These are phyloP conservation scores for Aldabrachelys gigantea DNA, from an alignment of 2,113 vertebrate genomes.

Conservation along the genomic window DNA sequence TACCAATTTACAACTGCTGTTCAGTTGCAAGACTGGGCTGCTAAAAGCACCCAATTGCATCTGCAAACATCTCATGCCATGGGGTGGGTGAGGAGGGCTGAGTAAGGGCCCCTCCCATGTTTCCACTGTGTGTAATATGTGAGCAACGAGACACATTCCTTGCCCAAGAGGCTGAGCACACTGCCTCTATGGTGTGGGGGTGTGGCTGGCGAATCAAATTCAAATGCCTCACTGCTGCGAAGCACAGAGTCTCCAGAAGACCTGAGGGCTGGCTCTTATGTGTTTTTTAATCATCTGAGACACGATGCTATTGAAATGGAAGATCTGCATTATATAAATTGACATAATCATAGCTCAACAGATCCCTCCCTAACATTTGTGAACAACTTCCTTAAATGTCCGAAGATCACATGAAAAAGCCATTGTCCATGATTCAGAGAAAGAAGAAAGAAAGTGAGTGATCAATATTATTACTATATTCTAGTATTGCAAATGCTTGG, in stretches of 20 bases:
- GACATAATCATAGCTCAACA: slow-evolving; percentile 41
- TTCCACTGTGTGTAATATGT: not conserved
- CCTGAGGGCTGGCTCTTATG: not conserved
- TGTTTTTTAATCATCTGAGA: not conserved
- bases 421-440: slow-evolving; percentile 45
- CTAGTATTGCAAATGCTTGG: slow-evolving; percentile 50
- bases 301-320: not conserved
- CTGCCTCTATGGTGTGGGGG: not conserved
- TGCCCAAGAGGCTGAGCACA: not conserved
- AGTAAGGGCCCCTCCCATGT: not conserved
- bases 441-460: slow-evolving; percentile 22
- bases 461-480: slow-evolving; percentile 50
- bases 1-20: not conserved
- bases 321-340: slow-evolving; percentile 21
- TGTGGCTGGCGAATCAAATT: not conserved
- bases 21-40: not conserved
- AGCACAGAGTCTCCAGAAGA: not conserved
- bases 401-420: slow-evolving; percentile 50
- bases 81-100: not conserved
- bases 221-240: not conserved
- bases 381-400: slow-evolving; percentile 55
- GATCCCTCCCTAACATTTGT: slow-evolving; percentile 49
- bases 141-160: not conserved
- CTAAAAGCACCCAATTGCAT: not conserved
- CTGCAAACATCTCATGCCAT: not conserved